These are phyloP conservation scores for Trachops cirrhosus DNA, from an alignment of 2,797 vertebrate species.

Conservation along the genomic window DNA sequence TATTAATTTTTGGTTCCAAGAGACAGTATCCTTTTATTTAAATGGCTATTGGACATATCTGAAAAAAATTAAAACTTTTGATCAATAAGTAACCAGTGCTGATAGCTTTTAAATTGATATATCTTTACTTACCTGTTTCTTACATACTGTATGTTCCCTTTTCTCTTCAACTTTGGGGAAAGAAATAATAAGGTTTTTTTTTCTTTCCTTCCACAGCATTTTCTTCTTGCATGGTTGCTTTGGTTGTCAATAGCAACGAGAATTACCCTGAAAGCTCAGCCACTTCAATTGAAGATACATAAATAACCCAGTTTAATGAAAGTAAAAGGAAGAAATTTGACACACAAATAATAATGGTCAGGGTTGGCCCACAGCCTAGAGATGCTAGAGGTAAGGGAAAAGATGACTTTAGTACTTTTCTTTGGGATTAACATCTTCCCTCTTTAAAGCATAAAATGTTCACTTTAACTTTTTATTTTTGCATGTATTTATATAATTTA, in stretches of 20 bases:
- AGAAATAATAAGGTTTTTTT: neutral
- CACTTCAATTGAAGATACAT: slow-evolving; percentile 30
- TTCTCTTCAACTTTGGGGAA: slow-evolving; percentile 54
- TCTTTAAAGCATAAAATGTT: neutral
- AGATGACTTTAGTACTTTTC: neutral
- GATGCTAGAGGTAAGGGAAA: neutral
- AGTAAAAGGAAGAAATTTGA: slow-evolving; percentile 20
- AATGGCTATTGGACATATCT: slow-evolving; percentile 50
- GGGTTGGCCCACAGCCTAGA: neutral
- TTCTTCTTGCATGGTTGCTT: slow-evolving; percentile 60
- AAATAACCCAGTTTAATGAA: slow-evolving; percentile 17
- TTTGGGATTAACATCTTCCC: neutral
- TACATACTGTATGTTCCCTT: neutral
- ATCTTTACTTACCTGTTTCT: slow-evolving; percentile 67
- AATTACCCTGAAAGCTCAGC: slow-evolving; percentile 37
- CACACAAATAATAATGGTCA: neutral
- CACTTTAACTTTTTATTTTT: neutral
- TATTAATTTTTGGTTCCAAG: slow-evolving; percentile 72
- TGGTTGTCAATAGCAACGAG: slow-evolving; percentile 61
- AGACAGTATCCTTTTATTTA: slow-evolving; percentile 81
- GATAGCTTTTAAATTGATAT: neutral
- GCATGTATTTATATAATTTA: neutral
- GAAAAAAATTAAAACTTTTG: slow-evolving; percentile 58
- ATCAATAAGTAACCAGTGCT: slow-evolving; percentile 18
- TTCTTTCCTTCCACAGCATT: slow-evolving; percentile 44